Percentiles rank a stretch among this genome's conserved stretches.
Conservation (phyloP, 2,113 vertebrate species). For the Pteropus alecto region DNA sequence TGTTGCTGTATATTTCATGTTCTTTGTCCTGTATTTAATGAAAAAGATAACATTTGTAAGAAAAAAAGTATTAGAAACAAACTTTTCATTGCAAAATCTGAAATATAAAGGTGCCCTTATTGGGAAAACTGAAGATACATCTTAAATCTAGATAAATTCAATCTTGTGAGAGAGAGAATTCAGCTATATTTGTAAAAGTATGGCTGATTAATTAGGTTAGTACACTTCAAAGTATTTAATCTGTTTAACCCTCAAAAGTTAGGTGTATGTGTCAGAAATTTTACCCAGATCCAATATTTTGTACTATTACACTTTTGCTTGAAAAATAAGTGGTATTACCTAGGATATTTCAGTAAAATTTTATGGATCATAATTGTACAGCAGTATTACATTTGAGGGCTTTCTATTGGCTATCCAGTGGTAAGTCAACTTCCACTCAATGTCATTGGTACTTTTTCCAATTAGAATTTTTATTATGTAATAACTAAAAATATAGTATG, state of each 20-base stretch:
- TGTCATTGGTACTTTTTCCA: neutral
- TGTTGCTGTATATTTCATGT: neutral
- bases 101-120: neutral
- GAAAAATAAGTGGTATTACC: neutral
- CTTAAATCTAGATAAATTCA: neutral
- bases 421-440: neutral
- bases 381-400: neutral
- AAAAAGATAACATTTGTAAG: constrained; percentile 6
- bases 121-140: neutral
- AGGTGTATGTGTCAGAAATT: neutral
- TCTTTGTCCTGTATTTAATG: neutral
- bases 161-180: neutral
- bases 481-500: neutral
- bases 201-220: neutral
- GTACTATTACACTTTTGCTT: neutral
- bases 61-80: neutral
- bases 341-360: neutral
- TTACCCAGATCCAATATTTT: neutral
- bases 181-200: neutral
- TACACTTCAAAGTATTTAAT: neutral
- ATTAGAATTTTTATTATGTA: neutral
- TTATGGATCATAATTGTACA: neutral
- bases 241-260: neutral
- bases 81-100: neutral
- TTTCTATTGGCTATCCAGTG: neutral